These are phyloP conservation scores for Colistium nudipinnis DNA, from an alignment of 2,113 vertebrate genomes.

Conservation along the genomic window DNA sequence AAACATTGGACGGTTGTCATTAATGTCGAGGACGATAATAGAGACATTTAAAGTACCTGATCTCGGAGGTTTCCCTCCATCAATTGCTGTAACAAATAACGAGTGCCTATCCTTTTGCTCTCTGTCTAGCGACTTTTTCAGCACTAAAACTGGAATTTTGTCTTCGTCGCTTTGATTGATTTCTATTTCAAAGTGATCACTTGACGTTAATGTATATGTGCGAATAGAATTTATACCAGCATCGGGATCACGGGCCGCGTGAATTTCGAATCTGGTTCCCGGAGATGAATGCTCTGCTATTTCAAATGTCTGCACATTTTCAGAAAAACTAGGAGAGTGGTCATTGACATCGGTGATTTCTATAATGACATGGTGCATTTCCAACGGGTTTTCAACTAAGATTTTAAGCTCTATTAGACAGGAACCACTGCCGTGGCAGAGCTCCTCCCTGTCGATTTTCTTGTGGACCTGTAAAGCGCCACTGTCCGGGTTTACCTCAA, in stretches of 20 bases:
- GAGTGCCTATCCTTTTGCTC: constrained; percentile 42
- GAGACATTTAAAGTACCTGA: constrained; percentile 59
- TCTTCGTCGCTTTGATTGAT: constrained; percentile 43
- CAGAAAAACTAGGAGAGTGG: constrained; percentile 57
- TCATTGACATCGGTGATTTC: constrained; percentile 77
- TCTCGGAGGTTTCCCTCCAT: constrained; percentile 66
- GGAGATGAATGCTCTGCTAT: constrained; percentile 59
- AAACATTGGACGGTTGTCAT: constrained; percentile 73
- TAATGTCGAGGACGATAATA: constrained; percentile 63
- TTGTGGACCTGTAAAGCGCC: constrained; percentile 77
- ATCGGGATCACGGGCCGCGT: constrained; percentile 70
- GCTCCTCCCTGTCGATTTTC: constrained; percentile 72
- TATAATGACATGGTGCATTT: constrained; percentile 71
- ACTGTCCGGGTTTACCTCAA: constrained; percentile 72
- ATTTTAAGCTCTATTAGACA: constrained; percentile 71
- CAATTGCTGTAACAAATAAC: constrained; percentile 56
- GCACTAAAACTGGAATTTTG: constrained; percentile 63
- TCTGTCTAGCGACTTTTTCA: constrained; percentile 66
- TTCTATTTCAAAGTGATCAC: constrained; percentile 67
- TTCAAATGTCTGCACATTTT: constrained; percentile 58
- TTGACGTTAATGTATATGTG: constrained; percentile 61
- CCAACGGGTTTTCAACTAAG: constrained; percentile 70
- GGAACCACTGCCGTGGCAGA: constrained; percentile 49
- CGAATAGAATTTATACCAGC: constrained; percentile 65
- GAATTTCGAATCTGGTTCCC: constrained; percentile 68